These are phyloP conservation scores for Mnemiopsis leidyi DNA, from an alignment of 37 sponge, comb jelly and placozoan genomes.

Conservation along the genomic window DNA sequence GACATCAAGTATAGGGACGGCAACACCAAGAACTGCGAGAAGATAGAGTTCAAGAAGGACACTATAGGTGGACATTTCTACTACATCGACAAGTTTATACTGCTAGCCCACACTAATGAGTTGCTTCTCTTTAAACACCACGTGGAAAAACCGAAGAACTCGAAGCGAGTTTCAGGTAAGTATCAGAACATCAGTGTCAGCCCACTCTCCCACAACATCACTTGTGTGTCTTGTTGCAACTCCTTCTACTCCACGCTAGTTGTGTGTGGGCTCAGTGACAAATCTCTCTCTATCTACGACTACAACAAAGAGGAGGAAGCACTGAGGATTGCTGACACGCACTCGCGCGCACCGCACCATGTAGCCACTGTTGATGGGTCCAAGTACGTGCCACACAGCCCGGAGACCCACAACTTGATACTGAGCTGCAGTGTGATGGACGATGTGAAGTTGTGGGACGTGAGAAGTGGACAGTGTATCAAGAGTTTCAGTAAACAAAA, in stretches of 20 bases:
- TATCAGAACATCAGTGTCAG: background rate
- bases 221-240: conserved; percentile 79
- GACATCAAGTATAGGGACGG: conserved; percentile 34
- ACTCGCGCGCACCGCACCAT: background rate
- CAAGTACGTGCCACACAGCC: background rate
- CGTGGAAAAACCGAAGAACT: conserved; percentile 71
- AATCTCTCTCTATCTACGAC: conserved; percentile 27
- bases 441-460: conserved; percentile 31
- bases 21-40: conserved; percentile 60
- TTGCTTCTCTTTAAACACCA: conserved; percentile 87
- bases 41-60: conserved; percentile 67
- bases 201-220: conserved; percentile 74
- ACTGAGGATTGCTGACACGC: background rate
- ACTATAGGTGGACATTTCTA: conserved; percentile 80
- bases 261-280: conserved; percentile 46
- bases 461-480: conserved; percentile 34
- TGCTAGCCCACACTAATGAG: conserved; percentile 72
- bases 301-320: conserved; percentile 24
- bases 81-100: conserved; percentile 95
- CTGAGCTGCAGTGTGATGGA: background rate
- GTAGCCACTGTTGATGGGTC: conserved; percentile 13
- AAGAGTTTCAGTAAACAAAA: conserved; percentile 15
- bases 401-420: conserved; percentile 45
- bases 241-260: conserved; percentile 80
- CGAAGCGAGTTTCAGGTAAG: background rate